Conservation (phyloP, 2,797 vertebrate genomes). For the Lates japonicus region DNA sequence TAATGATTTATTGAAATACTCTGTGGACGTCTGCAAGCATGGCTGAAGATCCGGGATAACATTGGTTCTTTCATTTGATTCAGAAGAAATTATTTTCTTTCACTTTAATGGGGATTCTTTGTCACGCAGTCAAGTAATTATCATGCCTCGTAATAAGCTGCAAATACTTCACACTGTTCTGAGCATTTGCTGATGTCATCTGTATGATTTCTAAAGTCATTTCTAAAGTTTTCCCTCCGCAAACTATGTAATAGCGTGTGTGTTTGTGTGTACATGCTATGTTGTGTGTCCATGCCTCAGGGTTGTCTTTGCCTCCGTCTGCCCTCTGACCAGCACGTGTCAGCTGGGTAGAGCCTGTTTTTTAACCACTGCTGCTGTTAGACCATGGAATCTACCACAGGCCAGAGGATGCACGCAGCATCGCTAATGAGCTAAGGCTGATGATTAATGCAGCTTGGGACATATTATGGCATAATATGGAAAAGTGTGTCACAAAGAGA, state of each 20-base stretch:
- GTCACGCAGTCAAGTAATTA: conserved; percentile 27
- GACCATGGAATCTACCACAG: conserved; percentile 36
- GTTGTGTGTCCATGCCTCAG: conserved; percentile 39
- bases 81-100: conserved; percentile 26
- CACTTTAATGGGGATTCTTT: conserved; percentile 36
- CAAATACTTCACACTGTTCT: conserved; percentile 29
- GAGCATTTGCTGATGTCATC: conserved; percentile 30
- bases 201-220: conserved; percentile 24
- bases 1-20: conserved; percentile 67
- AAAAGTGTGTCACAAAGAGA: conserved; percentile 21
- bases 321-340: conserved; percentile 27
- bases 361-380: conserved; percentile 24
- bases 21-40: conserved; percentile 35
- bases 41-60: conserved; percentile 34
- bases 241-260: conserved; percentile 1
- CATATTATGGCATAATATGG: conserved; percentile 10
- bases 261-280: not conserved
- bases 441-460: conserved; percentile 42
- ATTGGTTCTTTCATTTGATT: conserved; percentile 36
- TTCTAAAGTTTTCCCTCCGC: not conserved
- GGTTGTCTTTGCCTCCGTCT: conserved; percentile 19
- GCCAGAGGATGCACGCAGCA: conserved; percentile 40
- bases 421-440: conserved; percentile 42
- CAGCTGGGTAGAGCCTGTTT: conserved; percentile 27
- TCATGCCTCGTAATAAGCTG: conserved; percentile 6